Base-by-base conservation (phyloP, 1,140 invertebrate species). In the Drosophila gunungcola region DNA sequence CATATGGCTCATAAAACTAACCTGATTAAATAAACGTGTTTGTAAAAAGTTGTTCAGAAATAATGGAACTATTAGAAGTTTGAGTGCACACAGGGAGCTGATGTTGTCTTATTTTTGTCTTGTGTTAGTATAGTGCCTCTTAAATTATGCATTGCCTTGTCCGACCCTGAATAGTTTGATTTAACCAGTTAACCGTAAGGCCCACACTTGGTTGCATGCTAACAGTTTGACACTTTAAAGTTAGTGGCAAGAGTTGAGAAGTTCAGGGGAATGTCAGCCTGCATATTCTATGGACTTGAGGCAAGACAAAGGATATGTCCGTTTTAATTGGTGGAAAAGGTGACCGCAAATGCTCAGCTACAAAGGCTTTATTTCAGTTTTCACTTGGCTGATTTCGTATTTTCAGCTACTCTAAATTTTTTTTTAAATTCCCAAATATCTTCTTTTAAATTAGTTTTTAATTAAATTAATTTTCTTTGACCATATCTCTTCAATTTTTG, bases 111-210 rank as follows among this genome's bases (percentile, higher is more conserved):
- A 36, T 32, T 62, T 38, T 62, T 62, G 16, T 42, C 58, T 11
- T 11, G 51, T 41, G 36, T 4, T 16, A 4, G 51, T n/a, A 7
- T 0, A 29, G 58, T 13, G 34, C n/a, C 42, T 36, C 54, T 46
- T 65, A 42, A 84, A 84, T 84, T 80, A 84, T 84, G 78, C 55
- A 84, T 67, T 6, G 42, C 27, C 56, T 11, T 36, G 51, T 49
- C 51, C 39, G 48, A 27, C 49, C 25, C 25, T 48, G 29, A 45
- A 61, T 72, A 73, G 69, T 72, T 73, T 49, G 13, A n/a, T 56
- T 56, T 43, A 32, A 39, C 29, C 54, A 10, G 54, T 4, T 3
- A 2, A 2, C 29, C 29, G 29, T 0, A 32, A 32, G 5, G 29
- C 29, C 29, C 12, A 21, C 41, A 34, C 48, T 10, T 13, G 42